These are phyloP conservation scores for Steromphala cineraria DNA, from an alignment of 2,888 invertebrate genomes.

Conservation along the genomic window DNA sequence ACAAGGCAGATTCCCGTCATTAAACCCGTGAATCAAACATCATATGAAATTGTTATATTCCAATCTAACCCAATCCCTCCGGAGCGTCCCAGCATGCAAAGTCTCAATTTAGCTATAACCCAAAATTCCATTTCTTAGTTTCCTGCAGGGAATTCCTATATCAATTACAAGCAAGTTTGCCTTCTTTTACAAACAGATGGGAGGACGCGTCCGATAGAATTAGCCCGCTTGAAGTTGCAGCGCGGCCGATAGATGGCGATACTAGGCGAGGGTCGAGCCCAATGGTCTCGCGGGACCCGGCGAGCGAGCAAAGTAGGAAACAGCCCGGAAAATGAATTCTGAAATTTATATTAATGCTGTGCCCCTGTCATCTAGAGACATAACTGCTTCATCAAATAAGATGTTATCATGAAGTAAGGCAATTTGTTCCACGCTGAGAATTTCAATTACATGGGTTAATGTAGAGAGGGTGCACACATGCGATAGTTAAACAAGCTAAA, in stretches of 20 bases:
- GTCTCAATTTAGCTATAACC: constrained; percentile 5
- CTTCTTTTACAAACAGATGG: background rate
- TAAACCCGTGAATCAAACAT: background rate
- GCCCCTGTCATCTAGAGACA: constrained; percentile 11
- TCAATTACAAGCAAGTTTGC: constrained; percentile 4
- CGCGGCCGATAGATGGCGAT: background rate
- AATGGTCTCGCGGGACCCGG: background rate
- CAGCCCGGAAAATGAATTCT: constrained; percentile 22
- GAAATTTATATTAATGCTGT: constrained; percentile 23
- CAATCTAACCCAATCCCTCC: background rate
- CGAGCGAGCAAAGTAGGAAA: background rate
- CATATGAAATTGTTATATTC: constrained; percentile 6
- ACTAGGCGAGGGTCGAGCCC: constrained; percentile 3
- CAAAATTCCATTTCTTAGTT: background rate
- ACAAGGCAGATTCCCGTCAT: background rate
- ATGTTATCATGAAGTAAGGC: constrained; percentile 20
- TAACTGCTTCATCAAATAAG: constrained; percentile 8
- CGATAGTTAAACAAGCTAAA: constrained; percentile 4
- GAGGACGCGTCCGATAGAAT: background rate
- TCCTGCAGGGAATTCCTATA: background rate
- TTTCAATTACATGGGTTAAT: constrained; percentile 19
- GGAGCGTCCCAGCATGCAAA: background rate
- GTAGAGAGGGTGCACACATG: background rate
- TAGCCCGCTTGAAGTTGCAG: background rate
- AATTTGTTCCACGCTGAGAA: constrained; percentile 22